Evolutionary conservation across 1,140 invertebrate genomes (phyloP).

Genomic region (Adelges cooleyi): DNA sequence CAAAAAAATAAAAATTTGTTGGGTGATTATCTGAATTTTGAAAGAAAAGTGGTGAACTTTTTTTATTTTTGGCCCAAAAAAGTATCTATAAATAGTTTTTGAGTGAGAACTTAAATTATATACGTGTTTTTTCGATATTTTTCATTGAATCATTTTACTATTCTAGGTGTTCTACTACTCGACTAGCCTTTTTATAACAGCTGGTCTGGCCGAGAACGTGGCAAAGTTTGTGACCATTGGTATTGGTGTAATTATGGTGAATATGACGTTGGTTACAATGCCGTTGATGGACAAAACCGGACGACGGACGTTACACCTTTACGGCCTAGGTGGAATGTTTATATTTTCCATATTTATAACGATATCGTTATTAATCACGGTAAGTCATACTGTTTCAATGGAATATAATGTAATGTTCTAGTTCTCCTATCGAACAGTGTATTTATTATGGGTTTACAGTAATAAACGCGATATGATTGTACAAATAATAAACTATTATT

Average conservation of each 20-base stretch:
- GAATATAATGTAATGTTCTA: too few relatives aligned
- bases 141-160: conserved; percentile 16
- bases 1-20: too few relatives aligned
- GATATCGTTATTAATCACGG: conserved; percentile 88
- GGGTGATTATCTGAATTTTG: too few relatives aligned
- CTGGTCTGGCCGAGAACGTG: conserved; percentile 72
- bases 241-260: conserved; percentile 92
- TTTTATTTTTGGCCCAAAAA: too few relatives aligned
- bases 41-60: too few relatives aligned
- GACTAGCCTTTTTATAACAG: conserved; percentile 75
- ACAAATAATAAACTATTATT: too few relatives aligned
- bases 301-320: conserved; percentile 82
- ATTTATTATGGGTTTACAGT: too few relatives aligned
- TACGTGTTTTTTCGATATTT: background rate
- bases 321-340: conserved; percentile 92
- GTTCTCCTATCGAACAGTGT: too few relatives aligned
- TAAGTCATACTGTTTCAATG: too few relatives aligned
- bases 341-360: conserved; percentile 96
- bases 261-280: conserved; percentile 90
- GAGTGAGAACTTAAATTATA: background rate
- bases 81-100: too few relatives aligned
- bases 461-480: too few relatives aligned
- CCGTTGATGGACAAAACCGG: conserved; percentile 93
- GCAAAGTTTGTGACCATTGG: conserved; percentile 90
- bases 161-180: conserved; percentile 95